Evolutionary conservation across 2,797 vertebrate genomes (phyloP), one percentile per base, ranked within the genome.

Genomic region (Poeciliopsis presidionis): DNA sequence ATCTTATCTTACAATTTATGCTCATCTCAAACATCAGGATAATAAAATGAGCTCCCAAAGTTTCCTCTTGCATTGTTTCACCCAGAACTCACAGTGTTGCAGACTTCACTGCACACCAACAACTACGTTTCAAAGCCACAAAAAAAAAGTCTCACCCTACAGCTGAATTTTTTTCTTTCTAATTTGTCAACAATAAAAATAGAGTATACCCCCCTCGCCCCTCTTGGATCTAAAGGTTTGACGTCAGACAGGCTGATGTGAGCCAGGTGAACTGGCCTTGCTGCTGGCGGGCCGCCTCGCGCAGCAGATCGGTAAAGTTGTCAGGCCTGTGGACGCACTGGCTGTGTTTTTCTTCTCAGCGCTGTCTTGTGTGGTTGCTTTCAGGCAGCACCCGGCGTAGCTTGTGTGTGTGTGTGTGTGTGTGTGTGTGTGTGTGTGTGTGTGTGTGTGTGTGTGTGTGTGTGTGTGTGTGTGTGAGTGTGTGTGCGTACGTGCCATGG

Each of bases 221-320:
- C 7, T 81, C 75, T 81, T 81, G 74, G 80, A 8, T 11, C 43
- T 53, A 59, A 47, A 73, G 43, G 69, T 13, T 59, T 43, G 74
- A 82, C 7, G 46, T 82, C 82, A 84, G 45, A 86, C 75, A 84
- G 59, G 84, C 74, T 86, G 74, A 84, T 78, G 78, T 70, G 82
- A 80, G 80, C 69, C 30, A 75, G 83, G 76, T 90, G 85, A 85
- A 82, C 55, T 73, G 86, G 77, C 67, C 72, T 53, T 53, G 81
- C 82, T 84, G 81, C 87, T 83, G 84, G 83, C 81, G 30, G 4
- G 67, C 81, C 80, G 84, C 86, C 83, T 85, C 53, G 73, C 83
- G 61, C 75, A 79, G 80, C 87, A 86, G 79, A 86, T 79, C 86
- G 91, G 88, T 87, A 86, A 91, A 88, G 89, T 88, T 93, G 91